phyloP scores from a whole-genome alignment of 2,113 vertebrate genomes.

The Tympanuchus pallidicinctus region DNA sequence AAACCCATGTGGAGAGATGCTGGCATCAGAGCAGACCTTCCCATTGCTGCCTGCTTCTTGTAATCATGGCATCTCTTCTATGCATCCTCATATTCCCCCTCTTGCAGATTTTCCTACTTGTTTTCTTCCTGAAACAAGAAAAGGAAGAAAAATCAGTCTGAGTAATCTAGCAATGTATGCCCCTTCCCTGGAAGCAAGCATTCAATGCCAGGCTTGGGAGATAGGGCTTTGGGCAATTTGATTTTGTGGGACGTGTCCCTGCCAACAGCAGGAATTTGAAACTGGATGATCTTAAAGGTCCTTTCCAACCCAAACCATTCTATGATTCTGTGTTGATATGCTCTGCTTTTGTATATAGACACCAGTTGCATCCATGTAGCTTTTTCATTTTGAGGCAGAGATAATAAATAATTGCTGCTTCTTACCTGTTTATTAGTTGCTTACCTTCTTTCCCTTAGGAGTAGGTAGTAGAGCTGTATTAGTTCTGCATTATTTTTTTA shows the following conservation, averaged over 20 bases:
- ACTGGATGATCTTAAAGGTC: too few species aligned
- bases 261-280: too few species aligned
- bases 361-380: neutral
- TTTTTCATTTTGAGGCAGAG: neutral
- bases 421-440: neutral
- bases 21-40: neutral
- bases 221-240: too few species aligned
- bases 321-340: neutral
- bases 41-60: accelerated
- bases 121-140: too few species aligned
- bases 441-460: neutral
- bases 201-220: too few species aligned
- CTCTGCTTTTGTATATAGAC: neutral
- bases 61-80: neutral
- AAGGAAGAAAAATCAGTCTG: neutral
- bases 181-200: too few species aligned
- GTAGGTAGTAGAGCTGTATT: neutral
- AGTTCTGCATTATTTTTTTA: neutral
- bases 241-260: too few species aligned
- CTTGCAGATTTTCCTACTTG: neutral
- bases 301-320: too few species aligned
- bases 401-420: neutral
- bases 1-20: neutral
- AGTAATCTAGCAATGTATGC: neutral
- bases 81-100: neutral